These are phyloP conservation scores for Liodrosophila aerea DNA, from an alignment of 2,888 invertebrate genomes.

Conservation along the genomic window DNA sequence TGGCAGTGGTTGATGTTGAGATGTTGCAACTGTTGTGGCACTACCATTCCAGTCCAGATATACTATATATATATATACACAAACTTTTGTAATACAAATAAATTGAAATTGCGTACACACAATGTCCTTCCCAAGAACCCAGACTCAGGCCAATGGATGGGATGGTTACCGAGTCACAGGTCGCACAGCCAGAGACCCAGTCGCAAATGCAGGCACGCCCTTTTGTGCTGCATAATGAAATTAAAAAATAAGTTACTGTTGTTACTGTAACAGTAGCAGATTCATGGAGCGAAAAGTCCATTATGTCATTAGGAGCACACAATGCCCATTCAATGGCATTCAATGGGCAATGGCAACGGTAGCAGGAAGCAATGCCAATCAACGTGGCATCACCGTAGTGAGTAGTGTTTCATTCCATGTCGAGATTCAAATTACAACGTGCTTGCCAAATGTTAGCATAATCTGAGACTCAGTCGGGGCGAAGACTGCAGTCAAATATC, in stretches of 20 bases:
- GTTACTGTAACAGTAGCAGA: conserved; percentile 47
- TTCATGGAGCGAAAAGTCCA: conserved; percentile 67
- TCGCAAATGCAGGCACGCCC: conserved; percentile 54
- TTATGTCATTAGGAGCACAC: conserved; percentile 74
- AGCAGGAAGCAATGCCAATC: conserved; percentile 51
- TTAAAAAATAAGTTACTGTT: conserved; percentile 81
- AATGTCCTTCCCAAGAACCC: conserved; percentile 32
- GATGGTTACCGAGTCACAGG: neutral
- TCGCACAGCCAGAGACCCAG: conserved; percentile 22
- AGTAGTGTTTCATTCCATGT: conserved; percentile 51
- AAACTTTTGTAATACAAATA: conserved; percentile 65
- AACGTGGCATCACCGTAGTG: conserved; percentile 14
- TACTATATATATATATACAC: neutral
- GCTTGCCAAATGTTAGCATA: conserved; percentile 57
- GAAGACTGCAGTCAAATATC: neutral
- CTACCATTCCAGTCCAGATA: conserved; percentile 24
- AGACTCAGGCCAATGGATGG: conserved; percentile 34
- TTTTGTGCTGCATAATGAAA: conserved; percentile 80
- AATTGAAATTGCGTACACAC: conserved; percentile 64
- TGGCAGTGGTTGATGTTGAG: conserved; percentile 25
- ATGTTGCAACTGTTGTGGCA: conserved; percentile 24
- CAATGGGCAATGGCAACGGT: conserved; percentile 14
- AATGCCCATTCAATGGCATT: conserved; percentile 41
- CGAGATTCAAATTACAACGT: conserved; percentile 69
- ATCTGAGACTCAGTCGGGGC: conserved; percentile 50